phyloP scores from a whole-genome alignment of 2,113 vertebrate genomes.

The Alethe castanea region DNA sequence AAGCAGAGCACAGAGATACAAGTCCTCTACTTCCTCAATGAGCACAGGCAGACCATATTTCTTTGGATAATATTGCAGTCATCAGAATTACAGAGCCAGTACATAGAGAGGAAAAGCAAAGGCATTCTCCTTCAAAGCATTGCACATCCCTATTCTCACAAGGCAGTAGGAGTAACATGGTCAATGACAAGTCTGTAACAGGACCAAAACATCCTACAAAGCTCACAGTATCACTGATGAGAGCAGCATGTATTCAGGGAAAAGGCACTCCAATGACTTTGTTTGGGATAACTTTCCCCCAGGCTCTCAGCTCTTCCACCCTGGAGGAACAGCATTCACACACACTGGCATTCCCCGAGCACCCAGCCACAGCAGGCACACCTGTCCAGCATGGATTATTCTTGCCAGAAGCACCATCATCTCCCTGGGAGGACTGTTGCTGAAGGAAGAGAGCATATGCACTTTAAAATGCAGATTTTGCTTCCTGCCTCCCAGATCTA shows the following conservation, averaged over 20 bases:
- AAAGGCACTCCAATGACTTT: background rate
- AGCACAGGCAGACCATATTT: background rate
- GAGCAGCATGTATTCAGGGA: background rate
- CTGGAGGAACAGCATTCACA: background rate
- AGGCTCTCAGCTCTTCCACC: background rate
- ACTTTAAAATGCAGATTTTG: background rate
- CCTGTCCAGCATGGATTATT: background rate
- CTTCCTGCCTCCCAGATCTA: background rate
- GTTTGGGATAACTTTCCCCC: background rate
- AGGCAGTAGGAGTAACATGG: accelerated
- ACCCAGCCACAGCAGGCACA: background rate
- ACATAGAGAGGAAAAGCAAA: background rate
- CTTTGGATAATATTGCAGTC: background rate
- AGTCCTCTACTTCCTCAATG: background rate
- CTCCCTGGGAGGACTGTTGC: background rate
- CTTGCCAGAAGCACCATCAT: conserved; percentile 34
- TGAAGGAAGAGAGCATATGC: background rate
- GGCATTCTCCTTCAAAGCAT: background rate
- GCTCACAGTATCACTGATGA: background rate
- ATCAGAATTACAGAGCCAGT: background rate
- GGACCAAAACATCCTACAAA: background rate
- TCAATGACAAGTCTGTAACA: background rate
- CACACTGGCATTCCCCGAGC: accelerated
- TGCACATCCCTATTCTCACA: accelerated
- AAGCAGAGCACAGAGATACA: background rate